Evolutionary conservation across 2,797 vertebrate species (phyloP).

Genomic region (Oophaga sylvatica): DNA sequence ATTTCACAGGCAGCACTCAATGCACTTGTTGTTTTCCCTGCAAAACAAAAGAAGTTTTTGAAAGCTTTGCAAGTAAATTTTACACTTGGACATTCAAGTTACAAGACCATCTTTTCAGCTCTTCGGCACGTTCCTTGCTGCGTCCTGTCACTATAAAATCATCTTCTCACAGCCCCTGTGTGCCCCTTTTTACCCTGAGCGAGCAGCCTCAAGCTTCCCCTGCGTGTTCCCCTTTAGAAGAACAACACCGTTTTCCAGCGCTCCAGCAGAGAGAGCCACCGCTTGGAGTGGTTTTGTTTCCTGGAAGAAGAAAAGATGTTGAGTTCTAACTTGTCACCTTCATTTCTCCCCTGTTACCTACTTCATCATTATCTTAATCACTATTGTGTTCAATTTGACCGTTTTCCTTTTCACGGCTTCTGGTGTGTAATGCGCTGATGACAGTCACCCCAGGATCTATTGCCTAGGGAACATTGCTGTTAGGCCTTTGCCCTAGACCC

Average conservation of each 20-base stretch:
- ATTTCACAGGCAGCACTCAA: slow-evolving; percentile 33
- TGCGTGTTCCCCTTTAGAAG: slow-evolving; percentile 47
- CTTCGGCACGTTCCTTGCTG: slow-evolving; percentile 59
- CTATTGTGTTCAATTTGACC: slow-evolving; percentile 84
- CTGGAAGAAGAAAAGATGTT: slow-evolving; percentile 54
- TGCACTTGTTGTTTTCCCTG: slow-evolving; percentile 28
- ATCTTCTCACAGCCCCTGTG: slow-evolving; percentile 56
- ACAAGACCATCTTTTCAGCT: slow-evolving; percentile 37
- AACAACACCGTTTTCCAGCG: slow-evolving; percentile 38
- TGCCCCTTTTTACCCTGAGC: slow-evolving; percentile 46
- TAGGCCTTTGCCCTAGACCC: slow-evolving; percentile 72
- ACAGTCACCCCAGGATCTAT: slow-evolving; percentile 74
- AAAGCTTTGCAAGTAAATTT: slow-evolving; percentile 30
- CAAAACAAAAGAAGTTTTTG: slow-evolving; percentile 52
- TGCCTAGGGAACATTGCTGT: slow-evolving; percentile 76
- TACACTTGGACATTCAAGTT: slow-evolving; percentile 43
- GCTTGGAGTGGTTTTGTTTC: slow-evolving; percentile 61
- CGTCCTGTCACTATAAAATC: slow-evolving; percentile 52
- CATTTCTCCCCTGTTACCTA: slow-evolving; percentile 65
- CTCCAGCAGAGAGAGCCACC: slow-evolving; percentile 51
- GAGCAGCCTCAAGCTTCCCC: slow-evolving; percentile 23
- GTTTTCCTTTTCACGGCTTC: slow-evolving; percentile 79
- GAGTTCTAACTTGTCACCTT: slow-evolving; percentile 44
- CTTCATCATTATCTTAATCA: slow-evolving; percentile 81
- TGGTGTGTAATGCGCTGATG: slow-evolving; percentile 71